Conservation (phyloP, 2,888 invertebrate genomes). For the Eilema griseolum region DNA sequence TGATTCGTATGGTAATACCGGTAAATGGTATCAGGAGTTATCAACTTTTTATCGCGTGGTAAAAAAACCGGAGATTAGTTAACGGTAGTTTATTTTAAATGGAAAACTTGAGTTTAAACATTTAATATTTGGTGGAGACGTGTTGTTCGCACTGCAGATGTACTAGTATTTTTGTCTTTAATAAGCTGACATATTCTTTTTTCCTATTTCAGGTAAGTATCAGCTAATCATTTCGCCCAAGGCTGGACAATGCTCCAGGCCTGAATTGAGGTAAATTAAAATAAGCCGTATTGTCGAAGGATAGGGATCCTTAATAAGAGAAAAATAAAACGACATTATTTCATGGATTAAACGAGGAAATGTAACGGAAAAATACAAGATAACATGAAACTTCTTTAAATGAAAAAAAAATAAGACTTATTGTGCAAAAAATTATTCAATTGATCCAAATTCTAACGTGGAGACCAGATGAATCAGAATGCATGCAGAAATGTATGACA, state of each 20-base stretch:
- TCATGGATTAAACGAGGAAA: too few species aligned
- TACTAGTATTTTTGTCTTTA: not conserved
- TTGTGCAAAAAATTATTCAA: too few species aligned
- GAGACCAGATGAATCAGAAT: too few species aligned
- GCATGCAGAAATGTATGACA: too few species aligned
- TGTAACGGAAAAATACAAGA: too few species aligned
- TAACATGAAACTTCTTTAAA: too few species aligned
- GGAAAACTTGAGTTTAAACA: conserved; percentile 4
- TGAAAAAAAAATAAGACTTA: too few species aligned
- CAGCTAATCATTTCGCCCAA: not conserved
- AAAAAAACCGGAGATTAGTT: not conserved
- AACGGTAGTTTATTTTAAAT: not conserved
- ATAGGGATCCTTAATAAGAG: too few species aligned
- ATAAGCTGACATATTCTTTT: not conserved
- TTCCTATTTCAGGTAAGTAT: conserved; percentile 10
- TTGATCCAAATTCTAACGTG: too few species aligned
- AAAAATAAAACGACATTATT: too few species aligned
- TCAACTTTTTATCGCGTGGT: conserved; percentile 10
- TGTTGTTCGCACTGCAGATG: not conserved
- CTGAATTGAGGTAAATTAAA: not conserved
- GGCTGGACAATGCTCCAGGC: not conserved
- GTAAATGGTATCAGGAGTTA: not conserved
- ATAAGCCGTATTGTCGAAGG: too few species aligned
- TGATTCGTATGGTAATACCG: conserved; percentile 5
- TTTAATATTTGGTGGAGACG: not conserved